Base-by-base conservation (phyloP, 2,888 invertebrate genomes). In the Limenitis arthemis region DNA sequence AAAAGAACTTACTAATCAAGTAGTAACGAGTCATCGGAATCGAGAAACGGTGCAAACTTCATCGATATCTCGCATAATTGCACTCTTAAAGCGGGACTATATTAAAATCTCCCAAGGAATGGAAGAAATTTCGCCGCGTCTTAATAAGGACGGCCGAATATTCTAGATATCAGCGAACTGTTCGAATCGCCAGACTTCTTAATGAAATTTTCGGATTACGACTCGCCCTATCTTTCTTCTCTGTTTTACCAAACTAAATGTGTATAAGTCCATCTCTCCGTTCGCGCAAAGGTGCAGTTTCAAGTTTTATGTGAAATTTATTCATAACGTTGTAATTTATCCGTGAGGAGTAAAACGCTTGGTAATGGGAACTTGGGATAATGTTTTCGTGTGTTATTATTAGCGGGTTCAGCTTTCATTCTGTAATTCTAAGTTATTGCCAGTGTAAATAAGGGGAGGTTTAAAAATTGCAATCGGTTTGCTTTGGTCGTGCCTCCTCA, bases 321-420 rank as follows among this genome's bases (percentile, higher is more conserved):
- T 87, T 87, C 87, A 87, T 87, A 86, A 86, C 86, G 76, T 77
- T 73, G 83, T 86, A 86, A 86, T 86, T 86, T 83, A 86, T 85
- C 83, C 81, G 71, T 68, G 75, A 70, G 70, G 72, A 82, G 83
- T 79, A 78, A 82, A 83, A 79, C 75, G 79, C 72, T 72, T 61
- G 64, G 81, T 82, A 83, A 83, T 83, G 79, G 75, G 66, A 70
- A 69, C 68, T 61, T 71, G 70, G 74, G 69, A 68, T 72, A 75
- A 79, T 75, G 73, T 74, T 76, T 73, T 76, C 72, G 70, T 73
- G 73, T 75, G 76, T 73, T 77, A 75, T 78, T 75, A 81, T 79
- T 75, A 74, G 76, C 72, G 68, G 67, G 70, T 73, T 76, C 75
- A 75, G 73, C 72, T 73, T 77, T 77, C 77, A 80, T 80, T 79